Base-by-base conservation (phyloP, 2,888 invertebrate species). In the Eristalinus sepulchralis region DNA sequence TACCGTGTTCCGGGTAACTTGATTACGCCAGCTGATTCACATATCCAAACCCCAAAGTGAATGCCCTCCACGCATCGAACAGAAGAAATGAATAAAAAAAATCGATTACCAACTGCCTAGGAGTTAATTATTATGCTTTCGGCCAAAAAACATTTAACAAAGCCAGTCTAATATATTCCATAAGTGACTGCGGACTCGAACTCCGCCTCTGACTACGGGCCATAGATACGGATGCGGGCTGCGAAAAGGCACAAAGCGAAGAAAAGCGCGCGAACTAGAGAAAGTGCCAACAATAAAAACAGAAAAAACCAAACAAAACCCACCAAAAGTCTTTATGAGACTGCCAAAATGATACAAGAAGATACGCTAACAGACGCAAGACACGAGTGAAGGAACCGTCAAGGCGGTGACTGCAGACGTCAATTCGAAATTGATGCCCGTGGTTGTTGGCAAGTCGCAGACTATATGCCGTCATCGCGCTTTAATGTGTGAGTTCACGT, bases 231-330 rank as follows among this genome's bases (percentile, higher is more conserved):
- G 60, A 68, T 68, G 72, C 53, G 31, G 71, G 24, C 47, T 53
- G 22, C 24, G 11, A 33, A 36, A 17, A 17, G 31, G 71, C 34
- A n/a, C 39, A 68, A 36, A 39, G 20, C 36, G 33, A 67, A 68
- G 53, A 5, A 67, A 80, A 81, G 75, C 53, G 75, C 53, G 20
- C 53, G 68, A 66, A 63, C 62, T 47, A 64, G 76, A 82, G 76
- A 76, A 82, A 76, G 70, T 71, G 70, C 77, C 71, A 82, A 76
- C 59, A 77, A 70, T 75, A 70, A 81, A 81, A 76, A 68, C 60
- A 70, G n/a, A 82, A 68, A 39, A 24, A 57, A 66, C 36, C 63
- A 27, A 81, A 67, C 63, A 68, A 75, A 75, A 81, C 39, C 22
- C 63, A 81, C 64, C 53, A 72, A 72, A 71, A 71, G 59, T 60